Percentiles rank a stretch among this genome's conserved stretches.
These are phyloP conservation scores for Phrixothrix hirtus DNA, from an alignment of 2,888 invertebrate species.

Conservation along the genomic window DNA sequence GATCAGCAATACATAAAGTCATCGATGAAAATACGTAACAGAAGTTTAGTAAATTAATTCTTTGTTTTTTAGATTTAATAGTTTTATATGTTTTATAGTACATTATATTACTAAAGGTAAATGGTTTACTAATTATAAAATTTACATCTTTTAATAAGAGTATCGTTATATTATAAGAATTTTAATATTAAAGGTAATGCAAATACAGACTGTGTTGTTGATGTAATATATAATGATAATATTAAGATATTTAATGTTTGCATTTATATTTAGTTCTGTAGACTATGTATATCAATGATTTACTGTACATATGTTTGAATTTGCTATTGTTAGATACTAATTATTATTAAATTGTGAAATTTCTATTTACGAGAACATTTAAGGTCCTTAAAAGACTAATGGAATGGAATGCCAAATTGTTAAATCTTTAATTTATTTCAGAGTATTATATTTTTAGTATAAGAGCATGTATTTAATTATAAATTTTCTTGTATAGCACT, in stretches of 20 bases:
- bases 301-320: conserved; percentile 10
- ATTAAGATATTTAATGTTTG: conserved; percentile 11
- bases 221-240: conserved; percentile 9
- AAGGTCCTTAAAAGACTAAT: conserved; percentile 13
- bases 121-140: conserved; percentile 3
- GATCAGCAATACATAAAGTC: conserved; percentile 65
- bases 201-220: conserved; percentile 17
- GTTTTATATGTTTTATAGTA: conserved; percentile 4
- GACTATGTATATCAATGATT: conserved; percentile 8
- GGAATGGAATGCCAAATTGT: conserved; percentile 19
- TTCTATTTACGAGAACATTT: neutral
- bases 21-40: conserved; percentile 58
- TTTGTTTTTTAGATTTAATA: neutral
- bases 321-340: conserved; percentile 9
- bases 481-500: conserved; percentile 10
- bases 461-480: conserved; percentile 4
- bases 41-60: neutral
- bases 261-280: conserved; percentile 14
- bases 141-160: conserved; percentile 7
- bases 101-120: conserved; percentile 5
- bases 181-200: conserved; percentile 7
- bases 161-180: conserved; percentile 9
- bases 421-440: conserved; percentile 8
- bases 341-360: conserved; percentile 1
- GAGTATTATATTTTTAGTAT: conserved; percentile 5